Evolutionary conservation across 1,140 invertebrate species (phyloP), one percentile per base, ranked within the genome.

Genomic region (Drosophila rhopaloa): DNA sequence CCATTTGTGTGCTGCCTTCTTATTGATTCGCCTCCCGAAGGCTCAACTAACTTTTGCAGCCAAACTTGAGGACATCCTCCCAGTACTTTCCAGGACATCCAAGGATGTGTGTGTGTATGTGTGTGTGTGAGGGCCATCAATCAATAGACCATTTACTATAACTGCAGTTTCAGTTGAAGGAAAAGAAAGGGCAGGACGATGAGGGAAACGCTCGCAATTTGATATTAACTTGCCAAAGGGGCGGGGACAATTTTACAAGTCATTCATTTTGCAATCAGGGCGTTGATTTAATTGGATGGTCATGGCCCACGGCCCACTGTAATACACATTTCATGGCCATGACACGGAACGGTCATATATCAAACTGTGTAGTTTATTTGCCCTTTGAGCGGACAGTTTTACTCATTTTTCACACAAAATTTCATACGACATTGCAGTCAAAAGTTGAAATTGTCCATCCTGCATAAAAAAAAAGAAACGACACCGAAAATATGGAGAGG

Each of bases 141-240:
- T 86, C 82, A 86, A 88, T 88, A 76, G 62, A 76, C 83, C 77
- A 86, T 86, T 86, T 85, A 82, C 83, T 81, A 51, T 79, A 86
- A 65, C 59, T 77, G 51, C 68, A 78, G 51, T 78, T 63, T 63
- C 74, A 47, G 59, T 55, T 76, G 40, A 56, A 32, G 46, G 13
- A 71, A 48, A 38, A 38, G 16, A 9, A 47, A 67, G 37, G 58
- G 16, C 24, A 41, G 54, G 37, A 40, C 51, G 35, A 50, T 5
- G 38, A 19, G 66, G 14, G 56, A 37, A 67, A 57, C 32, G 60
- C 74, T 60, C 73, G 73, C 66, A 63, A 71, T 79, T 79, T 73
- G 81, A 67, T 81, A 77, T 85, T 85, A 74, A 63, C 67, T 81
- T 74, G 51, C 56, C 54, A 47, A 51, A 47, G 29, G 54, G 47